phyloP scores from a whole-genome alignment of 1,140 invertebrate genomes.

The Drosophila oshimai region DNA sequence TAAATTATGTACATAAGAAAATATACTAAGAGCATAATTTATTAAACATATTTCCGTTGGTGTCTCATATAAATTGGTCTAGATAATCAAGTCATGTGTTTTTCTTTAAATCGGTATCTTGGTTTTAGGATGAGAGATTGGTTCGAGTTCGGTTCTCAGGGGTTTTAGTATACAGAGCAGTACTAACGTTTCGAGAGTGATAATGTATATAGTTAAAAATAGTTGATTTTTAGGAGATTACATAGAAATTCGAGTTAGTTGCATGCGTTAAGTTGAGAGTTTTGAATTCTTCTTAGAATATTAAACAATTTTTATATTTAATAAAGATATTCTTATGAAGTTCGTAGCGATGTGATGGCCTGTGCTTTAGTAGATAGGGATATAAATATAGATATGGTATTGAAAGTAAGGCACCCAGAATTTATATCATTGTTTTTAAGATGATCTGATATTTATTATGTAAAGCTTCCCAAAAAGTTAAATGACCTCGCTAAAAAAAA shows the following conservation, averaged over 20 bases:
- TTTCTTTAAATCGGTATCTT: conserved; percentile 24
- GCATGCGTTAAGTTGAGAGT: conserved; percentile 59
- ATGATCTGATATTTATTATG: too few species aligned
- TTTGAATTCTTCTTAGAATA: conserved; percentile 1
- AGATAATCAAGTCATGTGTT: conserved; percentile 72
- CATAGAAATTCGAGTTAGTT: conserved; percentile 75
- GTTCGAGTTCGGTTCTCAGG: background rate
- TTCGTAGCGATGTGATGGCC: background rate
- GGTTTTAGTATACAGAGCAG: conserved; percentile 37
- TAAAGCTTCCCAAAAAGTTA: background rate
- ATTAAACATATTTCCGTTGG: conserved; percentile 46
- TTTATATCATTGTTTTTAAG: background rate
- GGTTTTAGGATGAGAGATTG: background rate
- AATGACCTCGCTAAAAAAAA: too few species aligned
- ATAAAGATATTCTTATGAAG: conserved; percentile 16
- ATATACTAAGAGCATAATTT: conserved; percentile 67
- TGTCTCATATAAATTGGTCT: conserved; percentile 74
- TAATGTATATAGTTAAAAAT: conserved; percentile 47
- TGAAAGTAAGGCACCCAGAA: too few species aligned
- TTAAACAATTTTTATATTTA: conserved; percentile 23
- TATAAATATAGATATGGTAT: conserved; percentile 8
- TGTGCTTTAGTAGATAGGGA: background rate
- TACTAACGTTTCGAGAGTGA: conserved; percentile 51
- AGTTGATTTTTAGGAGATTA: conserved; percentile 58
- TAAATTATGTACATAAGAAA: conserved; percentile 73